These are phyloP conservation scores for Hanleya hanleyi DNA, from an alignment of 2,888 invertebrate genomes.

Conservation along the genomic window DNA sequence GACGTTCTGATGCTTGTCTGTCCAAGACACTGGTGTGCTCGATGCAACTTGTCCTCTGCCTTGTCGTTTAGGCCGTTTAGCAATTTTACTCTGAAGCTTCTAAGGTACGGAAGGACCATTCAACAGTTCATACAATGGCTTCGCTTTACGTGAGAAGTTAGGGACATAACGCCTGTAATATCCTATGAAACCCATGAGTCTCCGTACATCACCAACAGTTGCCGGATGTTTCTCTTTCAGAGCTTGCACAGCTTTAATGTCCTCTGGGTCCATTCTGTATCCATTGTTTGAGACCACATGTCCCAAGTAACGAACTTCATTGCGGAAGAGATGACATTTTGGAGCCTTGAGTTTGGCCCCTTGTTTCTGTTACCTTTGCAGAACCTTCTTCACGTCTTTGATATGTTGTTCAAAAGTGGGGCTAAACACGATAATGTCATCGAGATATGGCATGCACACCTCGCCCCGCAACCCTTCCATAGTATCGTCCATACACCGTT, in stretches of 20 bases:
- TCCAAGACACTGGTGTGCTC: conserved; percentile 10
- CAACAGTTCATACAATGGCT: conserved; percentile 9
- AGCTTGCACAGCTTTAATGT: not conserved
- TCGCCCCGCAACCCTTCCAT: conserved; percentile 12
- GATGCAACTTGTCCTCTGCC: not conserved
- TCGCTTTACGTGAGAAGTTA: conserved; percentile 7
- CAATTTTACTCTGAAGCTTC: not conserved
- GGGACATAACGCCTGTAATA: not conserved
- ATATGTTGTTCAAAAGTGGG: too few relatives aligned
- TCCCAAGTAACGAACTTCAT: conserved; percentile 2
- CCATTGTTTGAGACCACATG: conserved; percentile 9
- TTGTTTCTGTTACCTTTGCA: not conserved
- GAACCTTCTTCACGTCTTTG: too few relatives aligned
- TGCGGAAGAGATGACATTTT: not conserved
- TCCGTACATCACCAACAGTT: conserved; percentile 8
- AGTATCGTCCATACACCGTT: conserved; percentile 14
- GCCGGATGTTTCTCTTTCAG: not conserved
- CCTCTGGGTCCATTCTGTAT: conserved; percentile 8
- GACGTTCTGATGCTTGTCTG: conserved; percentile 13
- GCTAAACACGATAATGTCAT: too few relatives aligned
- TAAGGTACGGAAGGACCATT: not conserved
- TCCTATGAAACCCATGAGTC: conserved; percentile 12
- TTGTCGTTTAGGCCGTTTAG: not conserved
- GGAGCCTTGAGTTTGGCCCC: not conserved
- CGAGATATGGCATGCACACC: conserved; percentile 11